A percentile compares a stretch with the other conserved stretches of the same genome.
phyloP scores from a whole-genome alignment of 2,797 vertebrate genomes.

The Strix occidentalis region DNA sequence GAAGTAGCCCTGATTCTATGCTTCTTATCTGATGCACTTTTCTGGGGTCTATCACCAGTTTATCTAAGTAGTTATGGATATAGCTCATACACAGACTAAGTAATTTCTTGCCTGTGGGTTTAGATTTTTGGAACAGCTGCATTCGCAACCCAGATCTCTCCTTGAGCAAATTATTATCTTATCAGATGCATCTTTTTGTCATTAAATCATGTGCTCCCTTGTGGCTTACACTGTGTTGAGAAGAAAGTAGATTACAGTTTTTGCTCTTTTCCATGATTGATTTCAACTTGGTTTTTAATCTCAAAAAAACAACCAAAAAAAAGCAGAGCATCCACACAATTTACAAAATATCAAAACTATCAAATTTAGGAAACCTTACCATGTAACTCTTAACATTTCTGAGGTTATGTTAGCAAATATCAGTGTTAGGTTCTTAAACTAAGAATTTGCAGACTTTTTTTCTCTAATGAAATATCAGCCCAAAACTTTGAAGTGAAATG shows the following conservation, averaged over 20 bases:
- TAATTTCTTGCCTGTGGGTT: conserved; percentile 53
- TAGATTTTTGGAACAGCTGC: conserved; percentile 60
- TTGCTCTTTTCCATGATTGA: not conserved
- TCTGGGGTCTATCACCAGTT: not conserved
- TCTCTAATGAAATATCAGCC: not conserved
- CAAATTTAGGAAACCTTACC: not conserved
- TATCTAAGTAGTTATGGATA: conserved; percentile 1
- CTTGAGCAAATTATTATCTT: conserved; percentile 57
- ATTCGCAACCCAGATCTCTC: not conserved
- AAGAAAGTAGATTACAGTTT: conserved; percentile 4
- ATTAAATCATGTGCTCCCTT: conserved; percentile 52
- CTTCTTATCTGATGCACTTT: not conserved
- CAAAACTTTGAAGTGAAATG: not conserved
- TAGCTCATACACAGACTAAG: not conserved
- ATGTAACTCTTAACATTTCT: not conserved
- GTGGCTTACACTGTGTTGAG: not conserved
- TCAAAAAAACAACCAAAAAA: not conserved
- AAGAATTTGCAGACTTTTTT: not conserved
- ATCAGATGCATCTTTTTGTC: conserved; percentile 53
- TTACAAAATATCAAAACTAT: not conserved
- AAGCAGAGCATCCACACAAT: not conserved
- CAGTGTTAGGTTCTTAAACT: not conserved
- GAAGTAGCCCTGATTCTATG: not conserved
- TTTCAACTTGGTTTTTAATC: not conserved
- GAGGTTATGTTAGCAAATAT: not conserved